Conservation (phyloP, 2,888 invertebrate genomes). For the Celastrina argiolus region DNA sequence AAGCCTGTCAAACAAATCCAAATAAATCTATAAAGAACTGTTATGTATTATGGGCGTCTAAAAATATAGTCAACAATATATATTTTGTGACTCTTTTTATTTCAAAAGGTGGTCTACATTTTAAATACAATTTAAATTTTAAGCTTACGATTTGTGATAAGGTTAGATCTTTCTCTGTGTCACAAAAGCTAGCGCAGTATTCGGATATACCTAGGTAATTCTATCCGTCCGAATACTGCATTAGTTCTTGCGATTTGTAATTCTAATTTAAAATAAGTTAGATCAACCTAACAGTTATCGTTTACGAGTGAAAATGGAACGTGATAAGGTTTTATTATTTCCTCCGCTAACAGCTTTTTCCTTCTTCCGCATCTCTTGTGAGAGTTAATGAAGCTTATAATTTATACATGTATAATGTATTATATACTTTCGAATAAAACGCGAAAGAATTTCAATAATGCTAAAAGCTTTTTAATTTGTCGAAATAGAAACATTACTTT, state of each 20-base stretch:
- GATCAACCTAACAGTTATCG: neutral
- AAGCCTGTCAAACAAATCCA: neutral
- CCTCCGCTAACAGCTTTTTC: neutral
- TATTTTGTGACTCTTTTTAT: neutral
- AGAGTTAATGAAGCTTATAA: slow-evolving; percentile 14
- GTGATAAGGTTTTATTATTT: neutral
- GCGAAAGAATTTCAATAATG: neutral
- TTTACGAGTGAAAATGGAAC: neutral
- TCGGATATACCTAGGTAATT: too few species aligned
- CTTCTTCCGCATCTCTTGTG: neutral
- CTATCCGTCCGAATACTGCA: too few species aligned
- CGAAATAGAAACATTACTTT: slow-evolving; percentile 18
- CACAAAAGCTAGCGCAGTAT: neutral
- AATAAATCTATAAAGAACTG: neutral
- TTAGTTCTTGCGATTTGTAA: neutral
- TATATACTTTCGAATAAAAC: neutral
- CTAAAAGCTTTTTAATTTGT: slow-evolving; percentile 14
- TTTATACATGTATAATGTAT: neutral
- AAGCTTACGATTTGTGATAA: neutral
- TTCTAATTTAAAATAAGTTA: neutral
- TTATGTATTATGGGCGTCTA: neutral
- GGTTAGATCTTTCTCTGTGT: neutral
- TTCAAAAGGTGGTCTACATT: neutral
- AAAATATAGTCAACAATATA: neutral
- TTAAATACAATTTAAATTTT: too few species aligned